Evolutionary conservation across 1,140 invertebrate species (phyloP), one percentile per base, ranked within the genome.

Genomic region (Caerostris darwini): DNA sequence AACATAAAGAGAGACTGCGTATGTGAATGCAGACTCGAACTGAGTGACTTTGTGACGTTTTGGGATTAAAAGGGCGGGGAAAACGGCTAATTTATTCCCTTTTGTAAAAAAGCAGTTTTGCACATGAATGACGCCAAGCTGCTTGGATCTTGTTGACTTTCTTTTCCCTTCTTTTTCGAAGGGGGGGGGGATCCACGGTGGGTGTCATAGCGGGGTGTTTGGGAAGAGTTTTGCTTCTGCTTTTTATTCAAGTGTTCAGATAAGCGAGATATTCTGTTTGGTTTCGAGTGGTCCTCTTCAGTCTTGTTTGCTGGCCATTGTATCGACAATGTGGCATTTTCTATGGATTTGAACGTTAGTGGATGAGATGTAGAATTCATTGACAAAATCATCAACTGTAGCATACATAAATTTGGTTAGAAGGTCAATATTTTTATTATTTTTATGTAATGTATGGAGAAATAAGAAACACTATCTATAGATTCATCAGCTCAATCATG

Each of bases 11-110:
- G 57, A 77, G 69, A 34, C 17, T 64, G 61, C 61, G 61, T 64
- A 5, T 19, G 69, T 77, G 69, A 77, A 34, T 77, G 69, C 69
- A 53, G 69, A 10, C 19, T 8, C 69, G 3, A 77, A 56, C 64
- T 69, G 19, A 77, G 64, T 90, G 88, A 90, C 88, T 90, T 90
- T 90, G 64, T 90, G 88, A 77, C 88, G 88, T 90, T 90, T 90
- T 71, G 88, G 88, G 88, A 90, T 90, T 90, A 90, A 90, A 90
- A 90, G 56, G 88, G 67, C 88, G 88, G 88, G 88, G 77, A 90
- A 90, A 69, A 53, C 58, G 77, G 64, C n/a, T 61, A 69, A 90
- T 57, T 90, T 90, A 71, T 71, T 90, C 67, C n/a, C 88, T 71
- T 67, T 90, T 90, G 69, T 77, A 17, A 53, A 90, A n/a, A 57